Evolutionary conservation across 2,113 vertebrate species (phyloP).

Genomic region (Circaetus gallicus): DNA sequence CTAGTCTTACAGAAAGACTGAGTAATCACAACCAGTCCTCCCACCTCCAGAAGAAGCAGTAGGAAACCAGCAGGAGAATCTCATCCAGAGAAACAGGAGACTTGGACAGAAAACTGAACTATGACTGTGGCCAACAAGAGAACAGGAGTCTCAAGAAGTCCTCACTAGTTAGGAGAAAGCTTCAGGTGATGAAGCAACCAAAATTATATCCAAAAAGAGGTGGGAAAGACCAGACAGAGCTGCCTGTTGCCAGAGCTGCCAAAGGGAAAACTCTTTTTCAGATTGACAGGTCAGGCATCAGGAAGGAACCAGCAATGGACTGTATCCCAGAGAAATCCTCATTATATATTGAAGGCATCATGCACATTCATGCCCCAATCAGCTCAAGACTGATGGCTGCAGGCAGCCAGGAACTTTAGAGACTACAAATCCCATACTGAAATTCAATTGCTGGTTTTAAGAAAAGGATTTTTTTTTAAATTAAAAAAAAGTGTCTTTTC

Average conservation of each 20-base stretch:
- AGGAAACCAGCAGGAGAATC: not conserved
- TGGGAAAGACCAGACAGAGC: not conserved
- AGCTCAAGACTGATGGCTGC: not conserved
- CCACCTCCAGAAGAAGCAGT: not conserved
- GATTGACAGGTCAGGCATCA: not conserved
- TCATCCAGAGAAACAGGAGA: not conserved
- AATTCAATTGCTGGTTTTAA: not conserved
- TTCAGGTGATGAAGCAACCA: not conserved
- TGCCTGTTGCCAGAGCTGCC: not conserved
- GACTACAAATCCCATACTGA: not conserved
- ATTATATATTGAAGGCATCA: not conserved
- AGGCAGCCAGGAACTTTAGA: not conserved
- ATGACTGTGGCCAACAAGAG: not conserved
- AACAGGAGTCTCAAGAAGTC: not conserved
- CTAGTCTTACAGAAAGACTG: not conserved
- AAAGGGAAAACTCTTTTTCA: not conserved
- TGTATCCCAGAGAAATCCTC: not conserved
- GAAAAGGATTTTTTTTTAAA: not conserved
- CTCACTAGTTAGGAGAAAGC: not conserved
- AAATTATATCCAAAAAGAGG: not conserved
- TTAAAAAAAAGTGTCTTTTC: not conserved
- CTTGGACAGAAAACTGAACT: not conserved
- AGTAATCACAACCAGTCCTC: not conserved
- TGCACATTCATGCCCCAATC: accelerated
- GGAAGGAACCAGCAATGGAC: not conserved